These are phyloP conservation scores for Cyanoderma ruficeps DNA, from an alignment of 2,113 vertebrate species.

Conservation along the genomic window DNA sequence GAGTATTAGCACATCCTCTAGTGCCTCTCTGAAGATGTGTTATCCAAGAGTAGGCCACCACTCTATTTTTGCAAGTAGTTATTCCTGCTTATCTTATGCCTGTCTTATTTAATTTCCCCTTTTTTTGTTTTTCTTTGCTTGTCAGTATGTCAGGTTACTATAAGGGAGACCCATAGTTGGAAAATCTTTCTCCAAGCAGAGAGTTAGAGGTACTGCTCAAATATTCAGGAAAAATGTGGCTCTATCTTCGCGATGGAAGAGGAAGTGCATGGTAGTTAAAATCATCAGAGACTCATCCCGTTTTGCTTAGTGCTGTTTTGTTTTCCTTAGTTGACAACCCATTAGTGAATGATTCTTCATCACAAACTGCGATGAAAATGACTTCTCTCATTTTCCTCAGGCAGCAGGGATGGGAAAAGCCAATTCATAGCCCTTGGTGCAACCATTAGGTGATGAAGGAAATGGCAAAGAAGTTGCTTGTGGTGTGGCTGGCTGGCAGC, in stretches of 20 bases:
- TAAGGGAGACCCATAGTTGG: not conserved
- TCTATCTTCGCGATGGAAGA: not conserved
- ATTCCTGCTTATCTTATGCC: not conserved
- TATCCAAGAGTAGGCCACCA: not conserved
- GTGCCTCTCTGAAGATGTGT: not conserved
- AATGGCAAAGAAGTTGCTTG: not conserved
- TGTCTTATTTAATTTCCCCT: not conserved
- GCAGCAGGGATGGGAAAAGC: not conserved
- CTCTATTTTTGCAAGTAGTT: not conserved
- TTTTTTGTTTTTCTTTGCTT: not conserved
- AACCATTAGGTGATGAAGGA: conserved; percentile 11
- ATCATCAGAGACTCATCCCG: not conserved
- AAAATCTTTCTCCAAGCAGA: not conserved
- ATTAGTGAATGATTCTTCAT: not conserved
- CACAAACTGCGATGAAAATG: not conserved
- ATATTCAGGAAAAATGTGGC: not conserved
- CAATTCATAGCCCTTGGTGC: not conserved
- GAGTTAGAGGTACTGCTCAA: not conserved
- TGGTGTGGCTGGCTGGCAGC: conserved; percentile 14
- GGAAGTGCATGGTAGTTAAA: not conserved
- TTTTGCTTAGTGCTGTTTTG: not conserved
- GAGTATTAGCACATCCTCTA: not conserved
- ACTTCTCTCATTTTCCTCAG: not conserved
- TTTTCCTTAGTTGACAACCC: not conserved
- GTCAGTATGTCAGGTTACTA: not conserved